Base-by-base conservation (phyloP, 2,113 vertebrate species). In the Amblyornis subalaris region DNA sequence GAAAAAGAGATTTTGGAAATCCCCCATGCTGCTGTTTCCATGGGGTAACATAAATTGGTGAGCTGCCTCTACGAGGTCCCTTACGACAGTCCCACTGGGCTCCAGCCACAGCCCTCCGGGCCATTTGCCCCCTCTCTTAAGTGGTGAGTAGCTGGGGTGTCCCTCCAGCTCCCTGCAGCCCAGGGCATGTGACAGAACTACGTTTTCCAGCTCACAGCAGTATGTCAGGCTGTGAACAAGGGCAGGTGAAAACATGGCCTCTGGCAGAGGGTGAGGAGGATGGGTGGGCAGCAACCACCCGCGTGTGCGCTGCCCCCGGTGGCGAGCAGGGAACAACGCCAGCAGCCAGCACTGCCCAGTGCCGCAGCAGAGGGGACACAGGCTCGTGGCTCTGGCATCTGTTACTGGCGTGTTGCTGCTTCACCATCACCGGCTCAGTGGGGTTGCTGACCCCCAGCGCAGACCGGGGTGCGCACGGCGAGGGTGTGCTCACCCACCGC, bases 241-340 rank as follows among this genome's bases (percentile, higher is more conserved):
- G 9, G 5, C 2, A 14, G 36, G 35, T 29, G 57, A 35, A 50
- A 78, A 48, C 33, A 6, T 0, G 3, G 36, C 6, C 31, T n/a
- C 20, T 23, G 50, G 23, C 31, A 48, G 7, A 35, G 44, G 53
- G 12, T 2, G 5, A 71, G 66, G 14, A 66, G 42, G 36, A 0
- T 1, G 12, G 35, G 14, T 18, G 60, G 61, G 71, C 62, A 72
- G 48, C 7, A 2, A 2, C 6, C 15, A 23, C 6, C 10, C 38
- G 24, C 1, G 0, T 3, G 1, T 11, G 8, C 12, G 42, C 45
- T 57, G 66, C 9, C 45, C 0, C 0, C 38, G 33, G 23, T 1
- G 0, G 18, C 10, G 31, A 40, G 80, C 1, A 4, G 23, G 33
- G 50, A 50, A 21, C 38, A 78, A 1, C 2, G 6, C 18, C 60